Percentiles rank a stretch among this genome's conserved stretches.
phyloP scores from a whole-genome alignment of 2,888 invertebrate species.

The Drosophila trichaetosa region DNA sequence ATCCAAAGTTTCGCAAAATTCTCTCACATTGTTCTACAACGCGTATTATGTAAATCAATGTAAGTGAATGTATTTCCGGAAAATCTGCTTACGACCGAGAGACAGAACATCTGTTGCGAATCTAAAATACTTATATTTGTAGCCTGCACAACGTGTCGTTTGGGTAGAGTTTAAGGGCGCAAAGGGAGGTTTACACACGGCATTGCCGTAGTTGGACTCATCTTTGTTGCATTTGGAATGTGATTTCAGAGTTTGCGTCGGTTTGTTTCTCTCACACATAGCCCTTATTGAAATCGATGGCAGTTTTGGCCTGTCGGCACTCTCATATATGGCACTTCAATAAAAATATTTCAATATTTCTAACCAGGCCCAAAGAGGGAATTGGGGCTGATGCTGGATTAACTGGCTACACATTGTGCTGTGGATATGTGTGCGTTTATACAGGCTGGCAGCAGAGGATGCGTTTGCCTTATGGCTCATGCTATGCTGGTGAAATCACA shows the following conservation, averaged over 20 bases:
- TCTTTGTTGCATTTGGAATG: constrained; percentile 57
- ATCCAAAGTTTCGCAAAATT: constrained; percentile 4
- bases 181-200: neutral
- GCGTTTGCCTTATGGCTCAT: constrained; percentile 54
- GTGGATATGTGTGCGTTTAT: constrained; percentile 7
- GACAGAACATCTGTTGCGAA: constrained; percentile 68
- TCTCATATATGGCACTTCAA: constrained; percentile 66
- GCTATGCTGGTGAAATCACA: constrained; percentile 34
- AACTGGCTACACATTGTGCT: constrained; percentile 44
- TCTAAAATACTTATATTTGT: constrained; percentile 58
- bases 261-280: constrained; percentile 6
- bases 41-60: constrained; percentile 74
- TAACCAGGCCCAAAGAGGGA: constrained; percentile 47
- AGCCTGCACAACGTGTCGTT: neutral
- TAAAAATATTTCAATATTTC: constrained; percentile 76
- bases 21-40: constrained; percentile 9
- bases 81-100: constrained; percentile 67
- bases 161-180: neutral
- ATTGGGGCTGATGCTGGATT: constrained; percentile 63
- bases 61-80: constrained; percentile 53
- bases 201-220: constrained; percentile 20
- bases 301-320: constrained; percentile 39
- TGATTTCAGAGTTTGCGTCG: constrained; percentile 64
- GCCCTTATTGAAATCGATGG: constrained; percentile 23
- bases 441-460: constrained; percentile 18